phyloP scores from a whole-genome alignment of 2,113 vertebrate genomes.

The Hipposideros armiger region DNA sequence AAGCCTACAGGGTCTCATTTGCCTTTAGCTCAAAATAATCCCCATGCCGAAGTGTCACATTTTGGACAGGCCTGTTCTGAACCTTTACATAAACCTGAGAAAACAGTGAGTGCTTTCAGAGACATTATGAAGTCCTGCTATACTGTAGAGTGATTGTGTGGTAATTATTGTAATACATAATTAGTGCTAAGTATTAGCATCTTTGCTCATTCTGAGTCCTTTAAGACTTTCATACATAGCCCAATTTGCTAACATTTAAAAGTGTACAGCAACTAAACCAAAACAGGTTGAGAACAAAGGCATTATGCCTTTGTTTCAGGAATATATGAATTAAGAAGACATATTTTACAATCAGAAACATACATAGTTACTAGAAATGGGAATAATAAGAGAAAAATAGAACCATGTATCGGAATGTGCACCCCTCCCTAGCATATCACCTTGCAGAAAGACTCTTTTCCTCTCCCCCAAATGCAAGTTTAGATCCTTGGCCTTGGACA shows the following conservation, averaged over 20 bases:
- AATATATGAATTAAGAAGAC: neutral
- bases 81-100: neutral
- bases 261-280: neutral
- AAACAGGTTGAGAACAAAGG: neutral
- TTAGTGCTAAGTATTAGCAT: neutral
- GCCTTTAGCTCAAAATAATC: neutral
- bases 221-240: neutral
- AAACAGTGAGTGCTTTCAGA: neutral
- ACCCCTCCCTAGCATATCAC: fast-evolving
- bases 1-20: neutral
- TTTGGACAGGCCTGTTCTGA: neutral
- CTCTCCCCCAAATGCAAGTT: neutral
- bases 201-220: neutral
- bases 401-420: neutral
- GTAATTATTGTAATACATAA: neutral
- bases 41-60: neutral
- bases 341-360: neutral
- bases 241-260: neutral
- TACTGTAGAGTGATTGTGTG: neutral
- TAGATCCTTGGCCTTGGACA: neutral
- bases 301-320: neutral
- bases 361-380: neutral
- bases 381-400: neutral
- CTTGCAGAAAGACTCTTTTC: neutral
- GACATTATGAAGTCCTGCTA: neutral